These are phyloP conservation scores for Brachylomia viminalis DNA, from an alignment of 2,888 invertebrate species.

Conservation along the genomic window DNA sequence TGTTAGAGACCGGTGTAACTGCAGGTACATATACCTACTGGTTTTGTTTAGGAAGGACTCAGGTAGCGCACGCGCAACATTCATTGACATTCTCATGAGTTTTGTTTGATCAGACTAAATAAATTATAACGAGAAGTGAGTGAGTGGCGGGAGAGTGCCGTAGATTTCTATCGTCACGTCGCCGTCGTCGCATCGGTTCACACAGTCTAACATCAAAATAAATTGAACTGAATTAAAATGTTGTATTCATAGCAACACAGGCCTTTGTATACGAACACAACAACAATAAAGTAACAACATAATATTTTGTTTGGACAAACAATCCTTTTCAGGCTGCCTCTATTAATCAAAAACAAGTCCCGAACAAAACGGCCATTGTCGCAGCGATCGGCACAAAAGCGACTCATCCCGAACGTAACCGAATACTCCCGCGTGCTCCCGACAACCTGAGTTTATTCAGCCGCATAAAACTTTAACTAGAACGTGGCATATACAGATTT, in stretches of 20 bases:
- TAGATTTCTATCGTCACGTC: neutral
- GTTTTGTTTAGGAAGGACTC: neutral
- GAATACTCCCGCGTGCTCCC: slow-evolving; percentile 39
- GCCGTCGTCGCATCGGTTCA: neutral
- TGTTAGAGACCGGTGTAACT: neutral
- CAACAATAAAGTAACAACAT: slow-evolving; percentile 56
- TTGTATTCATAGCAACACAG: slow-evolving; percentile 13
- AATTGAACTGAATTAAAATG: slow-evolving; percentile 31
- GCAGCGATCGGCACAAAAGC: slow-evolving; percentile 56
- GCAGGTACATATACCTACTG: neutral
- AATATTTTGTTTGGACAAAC: slow-evolving; percentile 59
- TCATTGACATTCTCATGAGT: neutral
- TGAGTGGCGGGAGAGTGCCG: neutral
- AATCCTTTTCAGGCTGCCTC: slow-evolving; percentile 61
- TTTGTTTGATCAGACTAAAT: neutral
- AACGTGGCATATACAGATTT: slow-evolving; percentile 54
- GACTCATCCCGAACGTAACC: slow-evolving; percentile 51
- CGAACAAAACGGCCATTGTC: slow-evolving; percentile 63
- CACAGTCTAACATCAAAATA: slow-evolving; percentile 17
- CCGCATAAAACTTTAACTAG: slow-evolving; percentile 65
- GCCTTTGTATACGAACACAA: slow-evolving; percentile 34
- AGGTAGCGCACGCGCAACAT: neutral
- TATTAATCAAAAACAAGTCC: slow-evolving; percentile 62
- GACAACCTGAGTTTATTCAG: slow-evolving; percentile 56
- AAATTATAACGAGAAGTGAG: neutral